Evolutionary conservation across 2,113 vertebrate species (phyloP), one percentile per base, ranked within the genome.

Genomic region (Lagopus muta): DNA sequence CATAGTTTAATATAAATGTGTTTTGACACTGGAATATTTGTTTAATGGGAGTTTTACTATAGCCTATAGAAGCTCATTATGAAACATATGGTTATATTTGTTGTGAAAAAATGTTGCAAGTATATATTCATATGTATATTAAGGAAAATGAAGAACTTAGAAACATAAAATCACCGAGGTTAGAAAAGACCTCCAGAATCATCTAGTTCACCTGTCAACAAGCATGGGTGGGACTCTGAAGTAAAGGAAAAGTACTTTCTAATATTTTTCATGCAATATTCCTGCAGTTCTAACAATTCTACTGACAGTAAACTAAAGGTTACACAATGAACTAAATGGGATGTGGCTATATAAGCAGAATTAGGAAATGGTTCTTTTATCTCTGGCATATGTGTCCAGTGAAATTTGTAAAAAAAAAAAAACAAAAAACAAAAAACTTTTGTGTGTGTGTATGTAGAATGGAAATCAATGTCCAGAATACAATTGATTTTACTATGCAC

Each of bases 311-410:
- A 82, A 61, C 57, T 85, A 55, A 85, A 65, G 88, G 91, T 88
- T 92, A 77, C 66, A 64, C 77, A 94, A 75, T 72, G 30, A 92
- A 62, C 55, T 94, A 78, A 95, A 88, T 40, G 40, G 83, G 65
- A 88, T 78, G 24, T 30, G 1, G 5, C 88, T 94, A 43, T 50
- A 36, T 24, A 70, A 45, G 50, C 52, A 92, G 74, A 84, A 86
- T 90, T 70, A 79, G 78, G 69, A 93, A 89, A 67, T 66, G 36
- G 6, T 34, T 82, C 58, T 73, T 82, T 86, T 3, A 1, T 60
- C 27, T 91, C 80, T 86, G 77, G 40, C 47, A 88, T 94, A 65
- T 88, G 34, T 67, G 73, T 83, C 76, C 73, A 72, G 30, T 81
- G 77, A 43, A 86, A 55, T 54, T 54, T 28, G 14, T 28, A 14